Base-by-base conservation (phyloP, 2,797 vertebrate species). In the Eptatretus atami region DNA sequence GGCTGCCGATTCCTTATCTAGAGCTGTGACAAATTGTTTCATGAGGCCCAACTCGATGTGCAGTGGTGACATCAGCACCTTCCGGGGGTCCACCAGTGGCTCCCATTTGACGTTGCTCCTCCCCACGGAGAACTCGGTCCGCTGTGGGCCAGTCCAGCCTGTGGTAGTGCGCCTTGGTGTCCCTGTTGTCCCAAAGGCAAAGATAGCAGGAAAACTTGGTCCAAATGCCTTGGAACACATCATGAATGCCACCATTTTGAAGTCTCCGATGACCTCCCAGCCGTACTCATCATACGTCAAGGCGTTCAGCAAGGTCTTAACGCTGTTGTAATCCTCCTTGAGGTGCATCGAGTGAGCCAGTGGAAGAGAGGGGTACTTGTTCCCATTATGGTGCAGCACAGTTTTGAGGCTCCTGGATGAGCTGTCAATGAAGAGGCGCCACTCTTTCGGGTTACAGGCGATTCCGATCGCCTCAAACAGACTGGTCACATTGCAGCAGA, bases 291-390 rank as follows among this genome's bases (percentile, higher is more conserved):
- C 55, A 60, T 60, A 60, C 55, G 19, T 19, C 19, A 19, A 19
- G 19, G 19, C 19, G 2, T 19, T 19, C 19, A 19, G 19, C 19
- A 2, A 60, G 55, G 8, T 60, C 6, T 60, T 60, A 9, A 60
- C 19, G 55, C 55, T 60, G 55, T 60, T 60, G 55, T 60, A 1
- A 60, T 60, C 55, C 55, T 60, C 55, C 19, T 60, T 60, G 55
- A 60, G 55, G 55, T 60, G 55, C 55, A 57, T 19, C 3, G 55
- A 60, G 55, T 60, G 55, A 60, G 55, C 55, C 55, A 60, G 55
- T 6, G 55, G 55, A 60, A 60, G 55, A 60, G 55, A 60, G 6
- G 55, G 55, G 55, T 60, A 60, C 14, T 14, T 9, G 19, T 14
- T 60, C 14, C 55, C 6, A 6, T 6, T 60, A 14, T 60, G 55